Percentiles rank a stretch among this genome's conserved stretches.
Conservation (phyloP, 2,113 vertebrate genomes). For the Carassius carassius region DNA sequence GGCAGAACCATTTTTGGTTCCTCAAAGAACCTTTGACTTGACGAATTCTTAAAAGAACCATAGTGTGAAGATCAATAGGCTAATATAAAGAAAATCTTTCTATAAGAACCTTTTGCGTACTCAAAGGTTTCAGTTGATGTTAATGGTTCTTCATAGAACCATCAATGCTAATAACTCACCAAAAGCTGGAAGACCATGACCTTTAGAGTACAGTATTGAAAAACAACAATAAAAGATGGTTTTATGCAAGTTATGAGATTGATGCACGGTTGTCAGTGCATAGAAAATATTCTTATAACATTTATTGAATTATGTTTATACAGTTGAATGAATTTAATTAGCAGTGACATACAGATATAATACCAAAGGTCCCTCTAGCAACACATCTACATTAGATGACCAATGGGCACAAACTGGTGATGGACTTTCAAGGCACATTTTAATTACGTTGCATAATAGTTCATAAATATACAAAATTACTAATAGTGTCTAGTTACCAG, state of each 20-base stretch:
- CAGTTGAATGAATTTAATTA: background rate
- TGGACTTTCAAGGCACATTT: background rate
- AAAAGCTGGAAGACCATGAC: background rate
- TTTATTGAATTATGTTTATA: background rate
- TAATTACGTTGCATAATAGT: background rate
- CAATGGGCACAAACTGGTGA: background rate
- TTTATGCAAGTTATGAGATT: too few relatives aligned
- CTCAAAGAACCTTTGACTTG: too few relatives aligned
- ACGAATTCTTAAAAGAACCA: too few relatives aligned
- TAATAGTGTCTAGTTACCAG: background rate
- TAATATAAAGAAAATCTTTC: background rate
- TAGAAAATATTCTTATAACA: background rate
- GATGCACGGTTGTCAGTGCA: background rate
- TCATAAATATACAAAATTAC: conserved; percentile 10
- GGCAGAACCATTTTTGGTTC: too few relatives aligned
- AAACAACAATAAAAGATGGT: too few relatives aligned
- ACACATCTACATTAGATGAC: background rate
- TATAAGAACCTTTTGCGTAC: too few relatives aligned
- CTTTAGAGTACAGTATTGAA: too few relatives aligned
- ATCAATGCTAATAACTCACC: background rate
- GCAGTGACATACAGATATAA: background rate
- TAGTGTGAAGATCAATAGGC: too few relatives aligned
- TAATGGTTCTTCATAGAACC: too few relatives aligned
- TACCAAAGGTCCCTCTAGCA: background rate
- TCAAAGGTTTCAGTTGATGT: too few relatives aligned